phyloP scores from a whole-genome alignment of 2,113 vertebrate genomes.

The Peromyscus leucopus region DNA sequence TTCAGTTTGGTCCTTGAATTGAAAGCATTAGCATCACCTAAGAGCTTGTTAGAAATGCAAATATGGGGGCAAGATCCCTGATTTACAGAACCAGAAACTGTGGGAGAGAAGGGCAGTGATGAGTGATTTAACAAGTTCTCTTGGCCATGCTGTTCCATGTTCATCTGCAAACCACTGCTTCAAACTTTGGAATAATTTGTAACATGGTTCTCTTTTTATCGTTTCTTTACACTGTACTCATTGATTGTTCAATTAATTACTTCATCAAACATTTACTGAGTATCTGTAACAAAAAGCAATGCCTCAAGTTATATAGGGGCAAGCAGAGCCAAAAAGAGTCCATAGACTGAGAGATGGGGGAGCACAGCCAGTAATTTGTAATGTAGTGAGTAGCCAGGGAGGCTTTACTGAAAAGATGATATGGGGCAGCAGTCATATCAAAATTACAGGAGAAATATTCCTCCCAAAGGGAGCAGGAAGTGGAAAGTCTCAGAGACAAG shows the following conservation, averaged over 20 bases:
- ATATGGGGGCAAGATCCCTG: background rate
- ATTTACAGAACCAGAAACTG: background rate
- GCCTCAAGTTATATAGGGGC: background rate
- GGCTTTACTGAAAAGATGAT: background rate
- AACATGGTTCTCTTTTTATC: background rate
- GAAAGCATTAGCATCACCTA: background rate
- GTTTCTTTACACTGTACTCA: background rate
- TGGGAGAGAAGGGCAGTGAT: background rate
- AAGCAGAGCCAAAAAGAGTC: background rate
- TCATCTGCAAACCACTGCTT: background rate
- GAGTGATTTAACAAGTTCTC: background rate
- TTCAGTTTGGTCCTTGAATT: conserved; percentile 18
- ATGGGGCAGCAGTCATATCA: background rate
- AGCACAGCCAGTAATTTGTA: background rate
- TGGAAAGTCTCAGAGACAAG: background rate
- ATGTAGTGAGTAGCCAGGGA: background rate
- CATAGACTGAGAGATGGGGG: background rate
- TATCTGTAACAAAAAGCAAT: conserved; percentile 2
- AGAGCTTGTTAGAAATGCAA: conserved; percentile 25
- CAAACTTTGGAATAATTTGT: background rate
- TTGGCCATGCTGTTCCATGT: background rate
- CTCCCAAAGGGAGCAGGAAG: background rate
- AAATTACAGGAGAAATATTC: background rate
- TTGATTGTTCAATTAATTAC: background rate
- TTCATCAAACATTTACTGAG: background rate